These are phyloP conservation scores for Rhyacophila brunnea DNA, from an alignment of 1,140 invertebrate genomes.

Conservation along the genomic window DNA sequence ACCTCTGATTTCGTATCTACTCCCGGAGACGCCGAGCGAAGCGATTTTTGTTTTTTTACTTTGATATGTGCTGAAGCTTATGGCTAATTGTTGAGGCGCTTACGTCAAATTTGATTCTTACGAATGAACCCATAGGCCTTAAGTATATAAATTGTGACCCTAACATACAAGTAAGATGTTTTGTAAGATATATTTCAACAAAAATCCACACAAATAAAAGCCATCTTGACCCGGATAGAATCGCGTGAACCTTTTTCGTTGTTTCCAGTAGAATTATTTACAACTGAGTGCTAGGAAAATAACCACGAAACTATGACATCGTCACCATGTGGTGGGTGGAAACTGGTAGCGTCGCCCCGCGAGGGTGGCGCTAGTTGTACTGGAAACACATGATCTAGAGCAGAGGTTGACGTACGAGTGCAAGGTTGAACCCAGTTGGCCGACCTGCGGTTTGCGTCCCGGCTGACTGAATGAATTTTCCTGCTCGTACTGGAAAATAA, in stretches of 20 bases:
- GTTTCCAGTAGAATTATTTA: constrained; percentile 16
- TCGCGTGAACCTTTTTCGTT: not conserved
- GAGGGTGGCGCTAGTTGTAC: constrained; percentile 15
- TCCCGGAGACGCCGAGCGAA: too few species aligned
- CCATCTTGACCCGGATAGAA: constrained; percentile 10
- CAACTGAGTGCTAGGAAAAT: constrained; percentile 5
- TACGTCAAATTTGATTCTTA: too few species aligned
- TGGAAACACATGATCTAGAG: constrained; percentile 2
- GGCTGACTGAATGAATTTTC: constrained; percentile 10
- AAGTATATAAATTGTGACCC: too few species aligned
- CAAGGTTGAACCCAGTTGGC: constrained; percentile 1
- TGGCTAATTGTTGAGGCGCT: too few species aligned
- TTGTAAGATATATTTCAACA: not conserved
- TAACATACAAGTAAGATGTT: too few species aligned
- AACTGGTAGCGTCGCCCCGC: not conserved
- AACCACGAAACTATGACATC: constrained; percentile 10
- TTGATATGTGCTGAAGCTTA: too few species aligned
- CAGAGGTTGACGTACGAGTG: constrained; percentile 11
- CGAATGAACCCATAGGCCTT: too few species aligned
- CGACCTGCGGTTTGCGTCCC: constrained; percentile 12
- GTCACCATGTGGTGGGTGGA: constrained; percentile 1
- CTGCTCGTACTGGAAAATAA: not conserved
- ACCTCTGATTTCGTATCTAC: too few species aligned
- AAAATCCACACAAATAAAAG: constrained; percentile 7
- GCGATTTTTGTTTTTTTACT: too few species aligned